phyloP scores from a whole-genome alignment of 1,140 invertebrate species.

The Saccostrea echinata region DNA sequence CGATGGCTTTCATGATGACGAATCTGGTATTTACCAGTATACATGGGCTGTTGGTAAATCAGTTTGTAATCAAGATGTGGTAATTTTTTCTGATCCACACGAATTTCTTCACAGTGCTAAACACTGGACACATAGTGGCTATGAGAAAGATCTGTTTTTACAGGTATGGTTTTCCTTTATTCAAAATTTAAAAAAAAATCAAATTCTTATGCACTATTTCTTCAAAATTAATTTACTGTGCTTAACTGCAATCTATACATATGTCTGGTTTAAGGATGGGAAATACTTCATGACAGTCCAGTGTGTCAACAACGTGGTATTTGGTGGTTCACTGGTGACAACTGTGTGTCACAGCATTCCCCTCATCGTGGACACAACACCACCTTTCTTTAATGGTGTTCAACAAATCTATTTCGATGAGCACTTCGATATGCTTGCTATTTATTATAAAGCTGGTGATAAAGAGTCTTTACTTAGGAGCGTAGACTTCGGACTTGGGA shows the following conservation, averaged over 20 bases:
- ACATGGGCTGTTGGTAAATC: slow-evolving; percentile 67
- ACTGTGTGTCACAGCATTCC: slow-evolving; percentile 70
- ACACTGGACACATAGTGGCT: slow-evolving; percentile 68
- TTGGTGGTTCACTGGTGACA: slow-evolving; percentile 69
- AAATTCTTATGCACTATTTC: no score
- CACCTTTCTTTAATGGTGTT: slow-evolving; percentile 62
- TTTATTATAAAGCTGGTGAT: slow-evolving; percentile 69
- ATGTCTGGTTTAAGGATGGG: slow-evolving; percentile 52
- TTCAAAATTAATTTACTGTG: no score
- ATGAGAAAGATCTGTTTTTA: slow-evolving; percentile 63
- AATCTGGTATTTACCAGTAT: slow-evolving; percentile 68
- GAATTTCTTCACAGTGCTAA: slow-evolving; percentile 57
- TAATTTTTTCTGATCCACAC: slow-evolving; percentile 64
- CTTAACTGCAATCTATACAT: not conserved
- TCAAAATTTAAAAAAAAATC: no score
- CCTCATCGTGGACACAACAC: slow-evolving; percentile 68
- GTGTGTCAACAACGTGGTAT: slow-evolving; percentile 66
- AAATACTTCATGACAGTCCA: slow-evolving; percentile 66
- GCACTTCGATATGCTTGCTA: slow-evolving; percentile 66
- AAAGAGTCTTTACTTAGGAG: slow-evolving; percentile 57
- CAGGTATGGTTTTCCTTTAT: not conserved
- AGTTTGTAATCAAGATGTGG: slow-evolving; percentile 63
- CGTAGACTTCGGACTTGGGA: slow-evolving; percentile 69
- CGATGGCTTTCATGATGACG: slow-evolving; percentile 72
- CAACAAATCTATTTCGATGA: slow-evolving; percentile 68